These are phyloP conservation scores for Hypselothyrea guttata DNA, from an alignment of 2,888 invertebrate genomes.

Conservation along the genomic window DNA sequence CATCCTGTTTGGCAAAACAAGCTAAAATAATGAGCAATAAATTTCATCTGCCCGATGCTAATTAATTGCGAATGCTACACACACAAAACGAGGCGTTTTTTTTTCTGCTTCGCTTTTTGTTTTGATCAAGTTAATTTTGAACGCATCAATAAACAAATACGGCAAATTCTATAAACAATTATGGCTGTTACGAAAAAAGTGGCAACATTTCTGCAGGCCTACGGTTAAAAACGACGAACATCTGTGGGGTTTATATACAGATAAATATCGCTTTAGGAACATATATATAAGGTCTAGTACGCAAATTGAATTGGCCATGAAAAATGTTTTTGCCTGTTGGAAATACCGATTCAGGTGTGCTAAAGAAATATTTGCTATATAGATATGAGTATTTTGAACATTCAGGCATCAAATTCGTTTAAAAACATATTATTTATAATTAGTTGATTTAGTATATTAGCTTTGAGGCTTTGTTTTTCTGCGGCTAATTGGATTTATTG, in stretches of 20 bases:
- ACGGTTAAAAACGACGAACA: slow-evolving; percentile 36
- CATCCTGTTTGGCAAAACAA: slow-evolving; percentile 17
- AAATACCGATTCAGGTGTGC: slow-evolving; percentile 35
- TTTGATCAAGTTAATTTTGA: slow-evolving; percentile 42
- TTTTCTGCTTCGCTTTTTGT: slow-evolving; percentile 4
- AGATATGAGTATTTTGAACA: slow-evolving; percentile 3
- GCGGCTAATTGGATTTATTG: too few species aligned
- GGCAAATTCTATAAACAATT: slow-evolving; percentile 11
- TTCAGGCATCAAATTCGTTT: neutral
- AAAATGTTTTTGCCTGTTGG: slow-evolving; percentile 63
- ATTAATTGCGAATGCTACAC: slow-evolving; percentile 36
- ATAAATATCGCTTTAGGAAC: too few species aligned
- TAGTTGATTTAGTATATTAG: too few species aligned
- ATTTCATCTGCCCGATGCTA: slow-evolving; percentile 31
- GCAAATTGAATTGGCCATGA: slow-evolving; percentile 73
- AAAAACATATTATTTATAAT: too few species aligned
- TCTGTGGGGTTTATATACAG: slow-evolving; percentile 18
- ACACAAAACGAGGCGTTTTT: slow-evolving; percentile 6
- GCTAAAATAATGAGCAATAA: slow-evolving; percentile 29
- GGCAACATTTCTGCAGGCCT: slow-evolving; percentile 47
- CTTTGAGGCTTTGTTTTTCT: too few species aligned
- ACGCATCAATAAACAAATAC: slow-evolving; percentile 48
- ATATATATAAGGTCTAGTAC: slow-evolving; percentile 8
- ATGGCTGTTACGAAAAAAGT: slow-evolving; percentile 1
- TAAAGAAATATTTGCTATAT: slow-evolving; percentile 15